Percentiles rank a stretch among this genome's conserved stretches.
Evolutionary conservation across 1,140 invertebrate genomes (phyloP).

Genomic region (Nylanderia fulva): DNA sequence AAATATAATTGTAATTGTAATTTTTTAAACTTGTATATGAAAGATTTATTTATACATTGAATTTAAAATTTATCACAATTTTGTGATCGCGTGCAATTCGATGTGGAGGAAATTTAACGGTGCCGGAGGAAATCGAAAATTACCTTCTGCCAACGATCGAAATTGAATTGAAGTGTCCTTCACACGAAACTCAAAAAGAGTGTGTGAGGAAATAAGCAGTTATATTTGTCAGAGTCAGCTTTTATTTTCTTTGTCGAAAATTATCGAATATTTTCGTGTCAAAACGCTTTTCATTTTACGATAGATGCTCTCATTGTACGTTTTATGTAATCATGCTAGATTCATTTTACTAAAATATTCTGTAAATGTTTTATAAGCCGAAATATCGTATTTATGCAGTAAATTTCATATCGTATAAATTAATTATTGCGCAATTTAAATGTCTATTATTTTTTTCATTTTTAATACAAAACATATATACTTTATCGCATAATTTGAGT

Average conservation of each 20-base stretch:
- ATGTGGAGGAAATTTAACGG: too few relatives aligned
- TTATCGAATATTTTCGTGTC: background rate
- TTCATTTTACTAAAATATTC: background rate
- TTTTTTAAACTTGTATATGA: background rate
- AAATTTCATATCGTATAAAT: background rate
- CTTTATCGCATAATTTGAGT: background rate
- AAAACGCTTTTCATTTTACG: background rate
- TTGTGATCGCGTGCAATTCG: background rate
- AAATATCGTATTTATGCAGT: background rate
- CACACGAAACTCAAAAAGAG: background rate
- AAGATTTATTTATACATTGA: background rate
- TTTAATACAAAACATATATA: background rate
- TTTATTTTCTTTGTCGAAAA: conserved; percentile 7
- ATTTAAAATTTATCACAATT: background rate
- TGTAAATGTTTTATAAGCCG: background rate
- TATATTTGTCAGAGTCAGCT: background rate
- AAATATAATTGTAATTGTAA: too few relatives aligned
- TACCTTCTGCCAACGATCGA: conserved; percentile 3
- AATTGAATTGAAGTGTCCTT: conserved; percentile 43
- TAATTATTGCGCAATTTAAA: background rate
- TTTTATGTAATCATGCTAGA: background rate
- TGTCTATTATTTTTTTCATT: background rate
- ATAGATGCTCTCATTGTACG: background rate
- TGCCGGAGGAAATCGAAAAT: conserved; percentile 35
- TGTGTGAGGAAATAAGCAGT: background rate